phyloP scores from a whole-genome alignment of 2,113 vertebrate species.

The Catharus minimus region DNA sequence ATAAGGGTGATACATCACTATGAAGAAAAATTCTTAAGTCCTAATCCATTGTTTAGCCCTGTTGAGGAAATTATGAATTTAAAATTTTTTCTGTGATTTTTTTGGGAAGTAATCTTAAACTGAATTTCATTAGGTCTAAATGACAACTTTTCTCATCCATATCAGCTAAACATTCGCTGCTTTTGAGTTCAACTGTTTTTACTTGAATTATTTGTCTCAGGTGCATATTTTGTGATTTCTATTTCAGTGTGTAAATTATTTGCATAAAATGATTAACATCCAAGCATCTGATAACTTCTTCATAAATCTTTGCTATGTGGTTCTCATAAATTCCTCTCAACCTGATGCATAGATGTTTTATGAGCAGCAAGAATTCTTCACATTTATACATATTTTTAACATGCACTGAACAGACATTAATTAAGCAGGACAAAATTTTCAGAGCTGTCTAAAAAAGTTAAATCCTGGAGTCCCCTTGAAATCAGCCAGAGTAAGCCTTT shows the following conservation, averaged over 20 bases:
- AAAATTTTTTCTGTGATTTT: not conserved
- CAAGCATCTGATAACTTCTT: not conserved
- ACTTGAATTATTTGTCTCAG: not conserved
- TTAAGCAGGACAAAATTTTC: not conserved
- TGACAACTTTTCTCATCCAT: not conserved
- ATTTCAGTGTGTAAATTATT: not conserved
- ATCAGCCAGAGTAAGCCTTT: not conserved
- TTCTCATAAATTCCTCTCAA: not conserved
- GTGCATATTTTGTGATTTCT: not conserved
- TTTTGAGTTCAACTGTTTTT: not conserved
- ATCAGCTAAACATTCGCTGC: not conserved
- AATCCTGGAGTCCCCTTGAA: not conserved
- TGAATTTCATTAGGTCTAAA: not conserved
- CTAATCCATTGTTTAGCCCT: not conserved
- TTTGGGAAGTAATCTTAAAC: fast-evolving
- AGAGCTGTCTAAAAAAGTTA: conserved; percentile 7
- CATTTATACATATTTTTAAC: not conserved
- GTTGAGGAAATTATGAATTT: not conserved
- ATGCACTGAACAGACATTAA: not conserved
- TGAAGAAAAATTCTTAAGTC: not conserved
- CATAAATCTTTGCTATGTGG: not conserved
- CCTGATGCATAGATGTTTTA: not conserved
- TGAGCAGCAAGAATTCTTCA: not conserved
- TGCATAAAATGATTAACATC: not conserved
- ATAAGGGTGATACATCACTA: fast-evolving